Percentiles rank a stretch among this genome's conserved stretches.
Conservation (phyloP, 2,113 vertebrate species). For the Nothoprocta pentlandii region DNA sequence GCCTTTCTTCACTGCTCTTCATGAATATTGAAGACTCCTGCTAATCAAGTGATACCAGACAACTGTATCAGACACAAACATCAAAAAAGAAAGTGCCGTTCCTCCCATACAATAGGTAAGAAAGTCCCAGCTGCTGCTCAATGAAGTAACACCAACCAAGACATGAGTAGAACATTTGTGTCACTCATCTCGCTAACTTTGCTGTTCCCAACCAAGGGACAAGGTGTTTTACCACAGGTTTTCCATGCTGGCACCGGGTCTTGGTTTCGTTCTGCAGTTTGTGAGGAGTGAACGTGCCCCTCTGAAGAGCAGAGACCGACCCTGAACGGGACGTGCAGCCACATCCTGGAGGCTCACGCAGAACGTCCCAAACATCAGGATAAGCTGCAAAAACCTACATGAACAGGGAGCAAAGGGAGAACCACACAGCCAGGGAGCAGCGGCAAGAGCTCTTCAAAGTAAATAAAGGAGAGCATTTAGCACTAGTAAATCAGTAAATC, state of each 20-base stretch:
- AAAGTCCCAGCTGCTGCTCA: neutral
- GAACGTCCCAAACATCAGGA: neutral
- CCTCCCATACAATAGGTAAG: neutral
- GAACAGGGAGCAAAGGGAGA: neutral
- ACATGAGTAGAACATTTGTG: neutral
- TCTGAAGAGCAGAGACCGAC: neutral
- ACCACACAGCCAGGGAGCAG: neutral
- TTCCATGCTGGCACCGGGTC: neutral
- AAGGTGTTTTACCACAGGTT: neutral
- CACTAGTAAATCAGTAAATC: too few relatives aligned
- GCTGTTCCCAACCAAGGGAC: neutral
- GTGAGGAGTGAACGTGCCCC: fast-evolving
- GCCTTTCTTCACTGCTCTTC: constrained; percentile 33
- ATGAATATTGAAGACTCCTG: constrained; percentile 68
- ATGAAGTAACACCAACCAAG: neutral
- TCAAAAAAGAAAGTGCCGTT: neutral
- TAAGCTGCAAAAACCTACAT: neutral
- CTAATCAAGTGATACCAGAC: constrained; percentile 37
- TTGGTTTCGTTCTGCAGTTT: neutral
- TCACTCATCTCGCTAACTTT: neutral
- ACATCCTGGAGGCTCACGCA: neutral
- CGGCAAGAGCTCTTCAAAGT: neutral
- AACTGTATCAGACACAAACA: neutral
- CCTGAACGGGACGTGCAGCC: neutral
- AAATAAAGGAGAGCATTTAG: neutral